A percentile compares a stretch with the other conserved stretches of the same genome.
These are phyloP conservation scores for Diaprepes abbreviatus DNA, from an alignment of 2,888 invertebrate species.

Conservation along the genomic window DNA sequence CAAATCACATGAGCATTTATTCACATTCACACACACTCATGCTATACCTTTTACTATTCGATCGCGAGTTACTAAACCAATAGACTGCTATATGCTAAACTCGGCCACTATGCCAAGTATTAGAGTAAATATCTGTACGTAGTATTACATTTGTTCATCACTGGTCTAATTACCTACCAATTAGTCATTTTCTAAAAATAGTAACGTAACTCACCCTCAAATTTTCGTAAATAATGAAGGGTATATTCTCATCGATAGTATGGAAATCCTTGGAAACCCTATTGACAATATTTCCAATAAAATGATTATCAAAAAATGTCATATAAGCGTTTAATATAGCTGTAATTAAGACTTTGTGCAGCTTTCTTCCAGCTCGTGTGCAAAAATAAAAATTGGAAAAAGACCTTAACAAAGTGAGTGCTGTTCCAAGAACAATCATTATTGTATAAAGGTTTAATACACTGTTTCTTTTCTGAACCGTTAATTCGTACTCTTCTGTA, in stretches of 20 bases:
- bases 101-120: no score
- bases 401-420: constrained; percentile 48
- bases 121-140: no score
- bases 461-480: constrained; percentile 36
- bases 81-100: no score
- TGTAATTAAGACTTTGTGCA: constrained; percentile 74
- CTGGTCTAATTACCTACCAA: no score
- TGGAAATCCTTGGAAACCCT: constrained; percentile 81
- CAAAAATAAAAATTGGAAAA: constrained; percentile 54
- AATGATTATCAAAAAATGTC: constrained; percentile 63
- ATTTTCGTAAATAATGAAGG: constrained; percentile 54
- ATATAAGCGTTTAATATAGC: constrained; percentile 71
- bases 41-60: no score
- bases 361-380: constrained; percentile 63
- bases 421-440: constrained; percentile 42
- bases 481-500: constrained; percentile 40
- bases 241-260: constrained; percentile 70
- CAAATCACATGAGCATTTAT: no score
- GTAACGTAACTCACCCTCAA: constrained; percentile 55
- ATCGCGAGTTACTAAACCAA: no score
- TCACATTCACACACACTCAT: no score
- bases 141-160: no score
- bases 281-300: constrained; percentile 65
- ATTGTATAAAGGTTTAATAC: constrained; percentile 50
- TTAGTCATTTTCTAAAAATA: no score